Percentiles rank a stretch among this genome's conserved stretches.
phyloP scores from a whole-genome alignment of 2,888 invertebrate species.

The Orthosia incerta region DNA sequence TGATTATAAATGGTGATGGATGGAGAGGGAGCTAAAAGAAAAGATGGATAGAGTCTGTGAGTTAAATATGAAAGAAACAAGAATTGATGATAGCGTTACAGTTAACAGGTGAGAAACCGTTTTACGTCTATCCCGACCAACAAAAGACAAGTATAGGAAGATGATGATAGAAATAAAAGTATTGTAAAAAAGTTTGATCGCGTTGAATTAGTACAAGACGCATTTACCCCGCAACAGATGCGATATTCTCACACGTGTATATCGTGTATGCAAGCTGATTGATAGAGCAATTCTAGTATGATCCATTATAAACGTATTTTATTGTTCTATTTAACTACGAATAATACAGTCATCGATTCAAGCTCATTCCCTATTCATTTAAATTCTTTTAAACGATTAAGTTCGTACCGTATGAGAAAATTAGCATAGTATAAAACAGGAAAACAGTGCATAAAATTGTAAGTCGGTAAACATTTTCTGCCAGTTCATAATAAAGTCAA shows the following conservation, averaged over 20 bases:
- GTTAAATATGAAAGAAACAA: no score
- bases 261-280: conserved; percentile 5
- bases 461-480: background rate
- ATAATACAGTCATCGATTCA: conserved; percentile 8
- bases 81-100: no score
- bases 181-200: no score
- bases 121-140: no score
- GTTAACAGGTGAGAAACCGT: no score
- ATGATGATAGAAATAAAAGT: background rate
- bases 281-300: background rate
- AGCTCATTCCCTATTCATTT: background rate
- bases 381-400: conserved; percentile 1
- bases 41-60: no score
- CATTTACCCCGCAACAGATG: background rate
- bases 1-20: no score
- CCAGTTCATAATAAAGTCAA: conserved; percentile 20
- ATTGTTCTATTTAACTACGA: background rate
- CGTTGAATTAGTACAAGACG: no score
- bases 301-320: conserved; percentile 5
- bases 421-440: no score
- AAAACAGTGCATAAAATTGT: conserved; percentile 6
- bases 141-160: no score
- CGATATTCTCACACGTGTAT: background rate
- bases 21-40: no score
- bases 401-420: background rate